Evolutionary conservation across 1,140 invertebrate genomes (phyloP).

Genomic region (Anoplolepis gracilipes): DNA sequence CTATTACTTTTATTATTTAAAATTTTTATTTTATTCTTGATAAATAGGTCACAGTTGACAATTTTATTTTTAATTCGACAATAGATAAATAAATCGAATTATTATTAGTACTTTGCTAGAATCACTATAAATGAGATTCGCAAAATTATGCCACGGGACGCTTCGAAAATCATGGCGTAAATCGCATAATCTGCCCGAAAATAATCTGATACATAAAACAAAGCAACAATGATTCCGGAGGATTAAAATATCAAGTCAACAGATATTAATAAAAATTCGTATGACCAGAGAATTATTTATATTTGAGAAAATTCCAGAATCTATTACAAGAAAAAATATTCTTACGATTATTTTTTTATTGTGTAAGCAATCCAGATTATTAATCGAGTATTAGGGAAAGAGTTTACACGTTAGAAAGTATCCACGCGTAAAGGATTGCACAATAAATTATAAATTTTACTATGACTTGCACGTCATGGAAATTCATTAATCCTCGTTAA

Average conservation of each 20-base stretch:
- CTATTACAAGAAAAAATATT: neutral
- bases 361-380: constrained; percentile 1
- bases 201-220: neutral
- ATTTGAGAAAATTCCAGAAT: neutral
- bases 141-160: neutral
- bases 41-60: constrained; percentile 39
- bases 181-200: neutral
- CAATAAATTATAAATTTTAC: constrained; percentile 25
- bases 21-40: constrained; percentile 55
- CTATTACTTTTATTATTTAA: constrained; percentile 31
- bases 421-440: neutral
- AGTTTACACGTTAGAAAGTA: constrained; percentile 19
- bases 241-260: neutral
- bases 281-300: neutral
- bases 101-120: neutral
- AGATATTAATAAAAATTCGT: neutral
- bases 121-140: constrained; percentile 10
- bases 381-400: neutral
- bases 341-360: constrained; percentile 2
- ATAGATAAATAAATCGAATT: neutral
- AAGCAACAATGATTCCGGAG: neutral
- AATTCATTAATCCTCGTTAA: constrained; percentile 30
- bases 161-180: neutral
- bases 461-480: neutral
- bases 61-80: constrained; percentile 64